These are phyloP conservation scores for Sus scrofa DNA, from an alignment of 2,113 vertebrate genomes.

Conservation along the genomic window T2T-Sscrofa CM000812.6:171776001-171776500, in stretches of 20 bases:
- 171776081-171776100: not conserved
- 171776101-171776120: not conserved
- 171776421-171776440: not conserved
- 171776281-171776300: not conserved
- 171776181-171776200: not conserved
- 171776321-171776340: not conserved
- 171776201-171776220: not conserved
- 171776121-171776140: not conserved
- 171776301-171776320: not conserved
- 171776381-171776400: not conserved
- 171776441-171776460: not conserved
- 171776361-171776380: rapidly evolving
- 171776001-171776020: not conserved
- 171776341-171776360: not conserved
- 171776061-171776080: not conserved
- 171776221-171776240: not conserved
- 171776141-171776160: rapidly evolving
- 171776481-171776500: not conserved
- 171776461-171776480: not conserved
- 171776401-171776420: too few species aligned
- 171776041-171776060: not conserved
- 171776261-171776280: too few species aligned
- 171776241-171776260: not conserved
- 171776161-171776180: not conserved
- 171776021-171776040: not conserved